phyloP scores from a whole-genome alignment of 2,797 vertebrate species.

The Lepilemur ruficaudatus region DNA sequence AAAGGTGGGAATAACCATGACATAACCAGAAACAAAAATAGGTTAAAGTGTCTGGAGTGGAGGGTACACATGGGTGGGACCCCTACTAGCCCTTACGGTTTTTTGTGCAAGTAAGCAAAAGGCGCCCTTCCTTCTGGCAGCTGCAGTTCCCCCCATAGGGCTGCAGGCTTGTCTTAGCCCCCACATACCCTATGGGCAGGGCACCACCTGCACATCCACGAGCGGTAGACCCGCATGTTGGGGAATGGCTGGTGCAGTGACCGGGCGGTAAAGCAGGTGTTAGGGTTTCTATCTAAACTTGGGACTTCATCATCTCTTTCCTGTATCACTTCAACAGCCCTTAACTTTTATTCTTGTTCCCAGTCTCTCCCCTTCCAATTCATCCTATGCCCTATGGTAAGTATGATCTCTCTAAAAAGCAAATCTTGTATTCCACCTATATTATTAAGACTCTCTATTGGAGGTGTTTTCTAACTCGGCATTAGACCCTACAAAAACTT shows the following conservation, averaged over 20 bases:
- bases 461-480: neutral
- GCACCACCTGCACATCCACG: neutral
- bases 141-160: neutral
- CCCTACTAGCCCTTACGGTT: neutral
- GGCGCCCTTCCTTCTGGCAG: neutral
- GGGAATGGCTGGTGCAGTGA: neutral
- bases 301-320: neutral
- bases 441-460: neutral
- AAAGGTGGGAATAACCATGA: neutral
- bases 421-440: neutral
- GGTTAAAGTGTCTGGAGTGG: neutral
- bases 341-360: neutral
- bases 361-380: neutral
- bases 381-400: neutral
- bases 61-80: neutral
- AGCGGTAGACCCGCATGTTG: fast-evolving
- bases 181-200: neutral
- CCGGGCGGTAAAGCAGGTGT: neutral
- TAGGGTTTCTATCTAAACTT: neutral
- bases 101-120: neutral
- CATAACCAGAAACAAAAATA: neutral
- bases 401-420: neutral
- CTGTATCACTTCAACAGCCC: neutral
- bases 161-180: neutral
- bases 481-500: neutral